phyloP scores from a whole-genome alignment of 1,140 invertebrate genomes.

The Drosophila hydei region DNA sequence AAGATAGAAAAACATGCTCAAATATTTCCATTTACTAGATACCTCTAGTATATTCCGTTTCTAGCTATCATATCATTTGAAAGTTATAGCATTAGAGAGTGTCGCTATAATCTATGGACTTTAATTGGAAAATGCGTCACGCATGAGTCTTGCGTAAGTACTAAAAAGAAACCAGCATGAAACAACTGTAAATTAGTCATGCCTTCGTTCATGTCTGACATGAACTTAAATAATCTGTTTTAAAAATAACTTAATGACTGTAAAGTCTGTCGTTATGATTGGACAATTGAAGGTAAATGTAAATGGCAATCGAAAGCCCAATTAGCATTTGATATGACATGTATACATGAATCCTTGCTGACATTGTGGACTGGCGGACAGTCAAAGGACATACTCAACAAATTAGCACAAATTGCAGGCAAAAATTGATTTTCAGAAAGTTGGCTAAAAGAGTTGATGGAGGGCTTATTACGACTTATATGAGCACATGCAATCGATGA shows the following conservation, averaged over 20 bases:
- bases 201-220: background rate
- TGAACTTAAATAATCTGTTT: background rate
- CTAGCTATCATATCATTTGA: no score
- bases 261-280: background rate
- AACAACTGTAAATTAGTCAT: background rate
- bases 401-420: conserved; percentile 19
- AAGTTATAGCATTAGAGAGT: no score
- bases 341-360: conserved; percentile 2
- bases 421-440: conserved; percentile 29
- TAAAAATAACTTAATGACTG: background rate
- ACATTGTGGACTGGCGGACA: background rate
- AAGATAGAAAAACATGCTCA: background rate
- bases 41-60: no score
- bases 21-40: no score
- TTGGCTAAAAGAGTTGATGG: background rate
- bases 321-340: conserved; percentile 11
- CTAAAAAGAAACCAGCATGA: background rate
- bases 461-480: background rate
- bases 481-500: conserved; percentile 60
- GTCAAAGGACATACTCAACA: conserved; percentile 7
- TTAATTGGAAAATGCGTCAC: background rate
- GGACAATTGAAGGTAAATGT: background rate
- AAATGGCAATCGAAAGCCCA: conserved; percentile 5
- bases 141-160: background rate
- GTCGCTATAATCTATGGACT: background rate